These are phyloP conservation scores for Mesoclemmys tuberculata DNA, from an alignment of 2,113 vertebrate genomes.

Conservation along the genomic window DNA sequence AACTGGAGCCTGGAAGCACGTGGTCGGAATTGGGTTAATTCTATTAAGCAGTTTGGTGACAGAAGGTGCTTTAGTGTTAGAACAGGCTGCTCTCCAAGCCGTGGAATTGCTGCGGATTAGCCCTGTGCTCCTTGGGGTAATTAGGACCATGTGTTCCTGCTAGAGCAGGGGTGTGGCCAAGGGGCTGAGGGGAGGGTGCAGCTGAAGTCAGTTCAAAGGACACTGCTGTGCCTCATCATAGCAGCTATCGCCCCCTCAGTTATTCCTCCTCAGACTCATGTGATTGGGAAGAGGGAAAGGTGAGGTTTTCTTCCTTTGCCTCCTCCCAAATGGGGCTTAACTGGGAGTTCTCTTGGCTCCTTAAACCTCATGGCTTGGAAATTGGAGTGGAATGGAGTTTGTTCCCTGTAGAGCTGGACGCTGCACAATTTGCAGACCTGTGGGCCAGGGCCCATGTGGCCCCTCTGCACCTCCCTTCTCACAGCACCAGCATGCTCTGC, in stretches of 20 bases:
- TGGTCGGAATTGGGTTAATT: slow-evolving; percentile 88
- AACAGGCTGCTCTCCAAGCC: slow-evolving; percentile 78
- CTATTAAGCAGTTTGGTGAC: slow-evolving; percentile 90
- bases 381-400: background rate
- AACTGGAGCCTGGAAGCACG: slow-evolving; percentile 79
- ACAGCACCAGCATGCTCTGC: background rate
- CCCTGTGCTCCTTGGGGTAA: slow-evolving; percentile 82
- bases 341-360: background rate
- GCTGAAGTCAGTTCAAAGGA: slow-evolving; percentile 56
- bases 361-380: background rate
- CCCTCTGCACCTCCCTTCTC: fast-evolving
- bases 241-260: slow-evolving; percentile 40
- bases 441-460: background rate
- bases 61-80: slow-evolving; percentile 88
- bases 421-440: background rate
- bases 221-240: slow-evolving; percentile 31
- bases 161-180: slow-evolving; percentile 76
- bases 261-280: background rate
- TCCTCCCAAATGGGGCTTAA: background rate
- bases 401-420: background rate
- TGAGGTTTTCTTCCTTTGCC: background rate
- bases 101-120: slow-evolving; percentile 83
- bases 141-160: slow-evolving; percentile 84
- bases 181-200: slow-evolving; percentile 72
- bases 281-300: background rate